These are phyloP conservation scores for Amblyopsis hoosieri DNA, from an alignment of 2,797 vertebrate genomes.

Conservation along the genomic window DNA sequence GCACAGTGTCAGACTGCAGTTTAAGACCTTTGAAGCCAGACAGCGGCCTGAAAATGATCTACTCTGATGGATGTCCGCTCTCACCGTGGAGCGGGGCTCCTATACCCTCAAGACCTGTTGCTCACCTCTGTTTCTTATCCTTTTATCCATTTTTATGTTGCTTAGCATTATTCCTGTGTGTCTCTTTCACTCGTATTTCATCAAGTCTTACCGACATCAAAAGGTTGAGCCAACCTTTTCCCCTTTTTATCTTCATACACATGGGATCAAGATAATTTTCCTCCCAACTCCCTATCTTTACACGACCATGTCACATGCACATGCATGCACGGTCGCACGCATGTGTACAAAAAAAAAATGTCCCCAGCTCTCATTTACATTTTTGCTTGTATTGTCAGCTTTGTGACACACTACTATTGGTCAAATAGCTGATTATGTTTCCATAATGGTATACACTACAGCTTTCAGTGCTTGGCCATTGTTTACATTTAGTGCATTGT, in stretches of 20 bases:
- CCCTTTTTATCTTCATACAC: neutral
- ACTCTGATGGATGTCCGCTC: too few species aligned
- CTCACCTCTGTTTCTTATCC: conserved; percentile 42
- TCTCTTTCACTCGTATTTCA: conserved; percentile 35
- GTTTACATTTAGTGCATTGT: conserved; percentile 27
- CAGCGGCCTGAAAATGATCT: conserved; percentile 28
- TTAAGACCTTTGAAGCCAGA: conserved; percentile 29
- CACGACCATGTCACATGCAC: neutral
- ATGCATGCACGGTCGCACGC: neutral
- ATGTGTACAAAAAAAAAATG: conserved; percentile 6
- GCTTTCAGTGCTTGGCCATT: conserved; percentile 33
- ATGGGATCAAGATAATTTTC: too few species aligned
- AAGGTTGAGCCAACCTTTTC: conserved; percentile 48
- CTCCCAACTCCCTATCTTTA: conserved; percentile 20
- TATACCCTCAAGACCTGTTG: conserved; percentile 28
- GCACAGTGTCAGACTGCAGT: conserved; percentile 5
- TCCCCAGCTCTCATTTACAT: conserved; percentile 1
- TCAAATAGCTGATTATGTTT: conserved; percentile 67
- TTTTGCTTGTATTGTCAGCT: conserved; percentile 33
- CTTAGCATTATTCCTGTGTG: conserved; percentile 42
- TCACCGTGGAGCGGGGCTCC: conserved; percentile 11
- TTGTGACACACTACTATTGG: conserved; percentile 24
- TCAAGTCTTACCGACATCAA: conserved; percentile 33
- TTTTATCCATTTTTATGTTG: conserved; percentile 45
- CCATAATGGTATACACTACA: conserved; percentile 47